Evolutionary conservation across 1,140 invertebrate species (phyloP), one percentile per base, ranked within the genome.

Genomic region (Dreissena rostriformis): DNA sequence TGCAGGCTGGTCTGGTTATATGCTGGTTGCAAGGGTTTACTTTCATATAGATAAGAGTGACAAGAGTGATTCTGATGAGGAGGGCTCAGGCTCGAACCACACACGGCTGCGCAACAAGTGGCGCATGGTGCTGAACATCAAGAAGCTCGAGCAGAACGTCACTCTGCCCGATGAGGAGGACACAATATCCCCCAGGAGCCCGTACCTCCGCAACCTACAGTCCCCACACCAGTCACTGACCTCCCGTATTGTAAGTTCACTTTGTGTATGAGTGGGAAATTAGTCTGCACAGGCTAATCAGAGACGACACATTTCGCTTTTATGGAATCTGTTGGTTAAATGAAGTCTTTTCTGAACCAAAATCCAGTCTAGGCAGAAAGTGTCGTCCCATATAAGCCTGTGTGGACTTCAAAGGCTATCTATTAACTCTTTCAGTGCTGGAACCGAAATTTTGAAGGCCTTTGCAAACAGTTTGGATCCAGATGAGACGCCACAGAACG

Each of bases 91-190:
- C 22, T 28, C n/a, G 7, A 49, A 39, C 22, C 39, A 65, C 10
- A 39, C 4, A 2, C 49, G 51, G 29, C 63, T 76, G 14, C 67
- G 87, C 61, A 84, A 85, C 49, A 85, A 89, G 26, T 92, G 91
- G 91, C 89, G 84, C 65, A 84, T 91, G 87, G 87, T 91, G 68
- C 83, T 91, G 14, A 90, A 91, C 81, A 89, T 91, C 1, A 80
- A 89, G 76, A 92, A 90, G 79, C 89, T 91, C 79, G 88, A 91
- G 68, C 87, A 87, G n/a, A 86, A 85, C 22, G 85, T 87, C 7
- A 88, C 85, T 14, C 82, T 72, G 24, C n/a, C 70, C 0, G 85
- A 88, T 65, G 74, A 67, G 57, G 86, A 87, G 57, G 86, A 88
- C 28, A 63, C 26, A 24, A 74, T 87, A 8, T 71, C 80, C 17